Evolutionary conservation across 1,140 invertebrate species (phyloP).

Genomic region (Cotesia vestalis): DNA sequence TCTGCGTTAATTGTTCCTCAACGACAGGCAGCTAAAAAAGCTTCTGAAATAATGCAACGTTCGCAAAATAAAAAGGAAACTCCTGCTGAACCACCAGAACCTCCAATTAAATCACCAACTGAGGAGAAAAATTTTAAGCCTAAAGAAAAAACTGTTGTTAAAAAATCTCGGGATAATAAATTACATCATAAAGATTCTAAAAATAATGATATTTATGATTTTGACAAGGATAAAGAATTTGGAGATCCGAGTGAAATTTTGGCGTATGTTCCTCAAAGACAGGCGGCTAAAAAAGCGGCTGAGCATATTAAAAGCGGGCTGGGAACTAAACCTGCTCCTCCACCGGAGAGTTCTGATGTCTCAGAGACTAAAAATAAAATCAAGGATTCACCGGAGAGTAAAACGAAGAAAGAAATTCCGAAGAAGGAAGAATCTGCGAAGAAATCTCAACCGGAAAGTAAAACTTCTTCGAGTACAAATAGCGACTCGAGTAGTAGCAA

Average conservation of each 20-base stretch:
- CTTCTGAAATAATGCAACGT: slow-evolving; percentile 81
- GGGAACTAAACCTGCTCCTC: slow-evolving; percentile 67
- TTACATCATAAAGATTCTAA: slow-evolving; percentile 53
- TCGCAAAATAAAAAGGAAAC: slow-evolving; percentile 59
- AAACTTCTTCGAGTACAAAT: slow-evolving; percentile 52
- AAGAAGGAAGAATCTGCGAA: slow-evolving; percentile 49
- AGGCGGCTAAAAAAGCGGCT: slow-evolving; percentile 90
- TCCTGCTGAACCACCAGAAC: slow-evolving; percentile 37
- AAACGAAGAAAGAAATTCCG: slow-evolving; percentile 45
- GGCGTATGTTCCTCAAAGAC: slow-evolving; percentile 86
- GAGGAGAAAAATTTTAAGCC: slow-evolving; percentile 52
- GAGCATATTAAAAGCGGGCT: slow-evolving; percentile 87
- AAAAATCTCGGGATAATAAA: slow-evolving; percentile 54
- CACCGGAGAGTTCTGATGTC: slow-evolving; percentile 46
- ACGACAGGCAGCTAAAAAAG: slow-evolving; percentile 88
- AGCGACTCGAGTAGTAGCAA: slow-evolving; percentile 49
- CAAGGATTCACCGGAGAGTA: slow-evolving; percentile 43
- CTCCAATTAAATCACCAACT: slow-evolving; percentile 32
- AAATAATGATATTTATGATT: slow-evolving; percentile 69
- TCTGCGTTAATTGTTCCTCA: slow-evolving; percentile 90
- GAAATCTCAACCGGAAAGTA: slow-evolving; percentile 43
- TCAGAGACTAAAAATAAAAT: slow-evolving; percentile 54
- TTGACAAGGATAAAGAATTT: slow-evolving; percentile 67
- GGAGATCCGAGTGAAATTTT: slow-evolving; percentile 76
- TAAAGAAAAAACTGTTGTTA: slow-evolving; percentile 56